These are phyloP conservation scores for Leptosomus discolor DNA, from an alignment of 2,113 vertebrate species.

Conservation along the genomic window DNA sequence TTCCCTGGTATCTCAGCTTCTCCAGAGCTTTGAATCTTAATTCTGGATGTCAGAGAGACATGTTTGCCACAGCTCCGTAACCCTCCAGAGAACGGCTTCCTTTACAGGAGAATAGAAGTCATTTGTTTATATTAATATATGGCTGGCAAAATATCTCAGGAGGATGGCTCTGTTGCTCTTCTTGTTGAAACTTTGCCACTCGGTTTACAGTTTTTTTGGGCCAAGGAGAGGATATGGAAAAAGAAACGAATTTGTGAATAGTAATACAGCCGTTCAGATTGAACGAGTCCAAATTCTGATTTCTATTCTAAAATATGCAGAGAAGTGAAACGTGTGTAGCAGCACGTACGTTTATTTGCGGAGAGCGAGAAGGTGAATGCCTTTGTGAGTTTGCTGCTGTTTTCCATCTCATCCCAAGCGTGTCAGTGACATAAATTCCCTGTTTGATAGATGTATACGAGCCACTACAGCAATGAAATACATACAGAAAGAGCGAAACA, in stretches of 20 bases:
- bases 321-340: not conserved
- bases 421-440: not conserved
- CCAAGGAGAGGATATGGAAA: not conserved
- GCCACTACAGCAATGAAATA: not conserved
- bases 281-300: not conserved
- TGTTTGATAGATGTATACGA: not conserved
- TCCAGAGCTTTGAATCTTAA: not conserved
- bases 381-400: not conserved
- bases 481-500: not conserved
- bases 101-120: not conserved
- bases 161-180: not conserved
- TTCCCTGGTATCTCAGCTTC: not conserved
- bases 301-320: not conserved
- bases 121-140: not conserved
- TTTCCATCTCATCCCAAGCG: not conserved
- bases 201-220: not conserved
- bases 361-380: not conserved
- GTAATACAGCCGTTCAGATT: not conserved
- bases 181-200: not conserved
- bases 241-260: not conserved
- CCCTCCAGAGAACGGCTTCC: not conserved
- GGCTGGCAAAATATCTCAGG: not conserved
- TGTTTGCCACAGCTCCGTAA: not conserved
- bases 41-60: not conserved
- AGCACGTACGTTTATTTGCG: not conserved